These are phyloP conservation scores for Melieria crassipennis DNA, from an alignment of 2,888 invertebrate species.

Conservation along the genomic window DNA sequence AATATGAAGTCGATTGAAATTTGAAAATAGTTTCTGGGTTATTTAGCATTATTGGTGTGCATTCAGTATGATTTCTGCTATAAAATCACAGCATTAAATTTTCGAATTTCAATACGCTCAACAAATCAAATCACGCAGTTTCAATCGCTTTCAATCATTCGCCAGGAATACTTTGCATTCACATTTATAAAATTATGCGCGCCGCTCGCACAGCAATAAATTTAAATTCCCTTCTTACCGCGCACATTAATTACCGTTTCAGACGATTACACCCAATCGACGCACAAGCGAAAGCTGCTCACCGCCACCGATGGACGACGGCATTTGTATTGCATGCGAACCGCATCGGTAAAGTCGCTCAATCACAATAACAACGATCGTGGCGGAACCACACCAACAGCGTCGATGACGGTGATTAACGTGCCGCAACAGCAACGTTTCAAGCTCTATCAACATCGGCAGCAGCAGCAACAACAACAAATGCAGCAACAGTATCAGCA, in stretches of 20 bases:
- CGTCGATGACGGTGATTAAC: conserved; percentile 41
- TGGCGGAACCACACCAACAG: conserved; percentile 31
- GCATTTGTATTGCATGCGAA: conserved; percentile 54
- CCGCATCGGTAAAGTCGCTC: conserved; percentile 53
- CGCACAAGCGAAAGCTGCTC: conserved; percentile 48
- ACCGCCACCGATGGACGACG: conserved; percentile 49
- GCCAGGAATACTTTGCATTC: no score
- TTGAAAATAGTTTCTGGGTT: no score
- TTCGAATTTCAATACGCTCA: no score
- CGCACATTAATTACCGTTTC: not conserved
- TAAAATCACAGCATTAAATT: no score
- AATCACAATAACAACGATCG: conserved; percentile 41
- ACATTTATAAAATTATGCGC: no score
- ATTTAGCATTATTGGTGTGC: no score
- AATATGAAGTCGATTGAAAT: no score
- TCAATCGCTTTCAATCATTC: no score
- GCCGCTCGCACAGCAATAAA: no score
- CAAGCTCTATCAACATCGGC: conserved; percentile 40
- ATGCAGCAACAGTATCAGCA: conserved; percentile 27
- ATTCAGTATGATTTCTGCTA: no score
- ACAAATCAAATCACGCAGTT: no score
- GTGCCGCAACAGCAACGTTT: conserved; percentile 41
- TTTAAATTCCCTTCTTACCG: no score
- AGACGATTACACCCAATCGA: conserved; percentile 9
- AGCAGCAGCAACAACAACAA: conserved; percentile 39